Evolutionary conservation across 2,797 vertebrate genomes (phyloP).

Genomic region (Mus minutoides): DNA sequence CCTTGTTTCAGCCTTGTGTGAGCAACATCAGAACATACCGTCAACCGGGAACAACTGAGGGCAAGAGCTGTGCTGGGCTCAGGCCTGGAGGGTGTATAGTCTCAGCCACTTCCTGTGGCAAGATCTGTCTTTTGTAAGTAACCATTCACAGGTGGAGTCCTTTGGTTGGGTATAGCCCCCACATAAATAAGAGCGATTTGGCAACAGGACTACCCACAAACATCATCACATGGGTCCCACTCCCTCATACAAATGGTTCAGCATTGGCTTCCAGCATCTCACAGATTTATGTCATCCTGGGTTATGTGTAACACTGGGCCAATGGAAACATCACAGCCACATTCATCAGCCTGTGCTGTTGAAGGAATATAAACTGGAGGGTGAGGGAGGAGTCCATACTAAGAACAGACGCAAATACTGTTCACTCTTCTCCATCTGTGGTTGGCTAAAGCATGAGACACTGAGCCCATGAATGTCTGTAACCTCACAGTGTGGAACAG

Average conservation of each 20-base stretch:
- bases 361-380: too few relatives aligned
- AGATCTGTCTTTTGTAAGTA: not conserved
- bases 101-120: not conserved
- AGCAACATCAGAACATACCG: not conserved
- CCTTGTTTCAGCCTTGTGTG: accelerated
- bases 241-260: not conserved
- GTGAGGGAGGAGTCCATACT: not conserved
- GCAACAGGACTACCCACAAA: not conserved
- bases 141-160: not conserved
- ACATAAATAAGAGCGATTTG: not conserved
- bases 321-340: too few relatives aligned
- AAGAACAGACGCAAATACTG: not conserved
- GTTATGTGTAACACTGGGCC: not conserved
- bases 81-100: not conserved
- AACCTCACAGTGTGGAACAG: not conserved
- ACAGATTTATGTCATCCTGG: not conserved
- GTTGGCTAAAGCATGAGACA: not conserved
- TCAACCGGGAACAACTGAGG: not conserved
- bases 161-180: not conserved
- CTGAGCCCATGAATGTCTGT: not conserved
- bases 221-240: too few relatives aligned
- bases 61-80: not conserved
- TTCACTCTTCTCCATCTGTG: not conserved
- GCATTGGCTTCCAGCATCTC: not conserved
- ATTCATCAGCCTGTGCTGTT: not conserved